These are phyloP conservation scores for Diachrysia chrysitis DNA, from an alignment of 2,888 invertebrate genomes.

Conservation along the genomic window DNA sequence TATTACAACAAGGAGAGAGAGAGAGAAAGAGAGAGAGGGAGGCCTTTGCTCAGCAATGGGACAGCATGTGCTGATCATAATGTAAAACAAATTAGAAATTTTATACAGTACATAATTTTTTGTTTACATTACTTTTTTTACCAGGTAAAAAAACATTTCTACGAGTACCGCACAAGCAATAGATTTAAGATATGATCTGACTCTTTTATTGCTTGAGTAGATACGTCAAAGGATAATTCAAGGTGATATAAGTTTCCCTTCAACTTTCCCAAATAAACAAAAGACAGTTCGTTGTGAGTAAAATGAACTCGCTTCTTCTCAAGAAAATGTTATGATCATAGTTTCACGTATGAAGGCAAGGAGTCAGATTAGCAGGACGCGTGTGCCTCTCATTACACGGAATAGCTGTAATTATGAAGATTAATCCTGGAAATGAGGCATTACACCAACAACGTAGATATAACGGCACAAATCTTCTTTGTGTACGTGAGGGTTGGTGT, in stretches of 20 bases:
- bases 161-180: conserved; percentile 10
- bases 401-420: conserved; percentile 71
- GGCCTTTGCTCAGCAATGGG: too few relatives aligned
- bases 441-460: conserved; percentile 60
- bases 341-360: conserved; percentile 60
- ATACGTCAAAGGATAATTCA: conserved; percentile 43
- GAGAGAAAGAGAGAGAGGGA: too few relatives aligned
- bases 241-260: conserved; percentile 35
- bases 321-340: conserved; percentile 57
- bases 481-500: conserved; percentile 59
- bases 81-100: background rate
- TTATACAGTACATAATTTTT: background rate
- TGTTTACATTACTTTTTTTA: conserved; percentile 9
- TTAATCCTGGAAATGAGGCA: conserved; percentile 67
- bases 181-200: conserved; percentile 29
- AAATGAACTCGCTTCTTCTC: conserved; percentile 47
- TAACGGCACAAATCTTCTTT: conserved; percentile 60
- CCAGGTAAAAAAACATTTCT: conserved; percentile 10
- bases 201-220: conserved; percentile 41
- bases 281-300: conserved; percentile 32
- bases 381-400: conserved; percentile 65
- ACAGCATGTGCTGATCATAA: too few relatives aligned
- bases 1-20: too few relatives aligned
- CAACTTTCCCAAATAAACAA: conserved; percentile 50
- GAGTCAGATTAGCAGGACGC: conserved; percentile 63